phyloP scores from a whole-genome alignment of 2,888 invertebrate genomes.

The Erynnis tages region DNA sequence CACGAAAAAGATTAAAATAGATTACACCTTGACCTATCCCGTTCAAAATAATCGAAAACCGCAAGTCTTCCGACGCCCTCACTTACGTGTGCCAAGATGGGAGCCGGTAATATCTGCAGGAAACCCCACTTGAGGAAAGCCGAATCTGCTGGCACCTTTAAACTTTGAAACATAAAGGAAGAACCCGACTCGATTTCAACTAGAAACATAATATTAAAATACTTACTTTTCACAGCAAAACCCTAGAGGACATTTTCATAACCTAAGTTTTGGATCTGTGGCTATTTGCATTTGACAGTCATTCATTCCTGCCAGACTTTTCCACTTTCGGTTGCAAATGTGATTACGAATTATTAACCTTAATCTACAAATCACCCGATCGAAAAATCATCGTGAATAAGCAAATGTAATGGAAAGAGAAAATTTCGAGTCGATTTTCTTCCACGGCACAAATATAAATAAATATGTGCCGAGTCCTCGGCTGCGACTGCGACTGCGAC shows the following conservation, averaged over 20 bases:
- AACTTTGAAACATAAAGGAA: too few relatives aligned
- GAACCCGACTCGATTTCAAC: too few relatives aligned
- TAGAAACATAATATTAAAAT: not conserved
- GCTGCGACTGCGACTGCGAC: too few relatives aligned
- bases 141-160: not conserved
- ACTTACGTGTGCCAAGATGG: constrained; percentile 11
- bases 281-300: constrained; percentile 45
- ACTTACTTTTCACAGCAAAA: constrained; percentile 62
- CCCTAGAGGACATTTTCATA: constrained; percentile 62
- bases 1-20: not conserved
- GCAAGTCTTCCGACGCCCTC: not conserved
- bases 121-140: not conserved
- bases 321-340: not conserved
- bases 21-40: not conserved
- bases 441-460: too few relatives aligned
- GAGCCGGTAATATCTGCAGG: constrained; percentile 2
- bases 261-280: too few relatives aligned
- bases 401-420: too few relatives aligned
- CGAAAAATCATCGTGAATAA: too few relatives aligned
- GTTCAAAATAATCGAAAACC: not conserved
- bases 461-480: too few relatives aligned
- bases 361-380: not conserved
- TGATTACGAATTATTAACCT: not conserved
- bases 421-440: too few relatives aligned
- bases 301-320: constrained; percentile 31